phyloP scores from a whole-genome alignment of 2,113 vertebrate species.

The Pteropus alecto region DNA sequence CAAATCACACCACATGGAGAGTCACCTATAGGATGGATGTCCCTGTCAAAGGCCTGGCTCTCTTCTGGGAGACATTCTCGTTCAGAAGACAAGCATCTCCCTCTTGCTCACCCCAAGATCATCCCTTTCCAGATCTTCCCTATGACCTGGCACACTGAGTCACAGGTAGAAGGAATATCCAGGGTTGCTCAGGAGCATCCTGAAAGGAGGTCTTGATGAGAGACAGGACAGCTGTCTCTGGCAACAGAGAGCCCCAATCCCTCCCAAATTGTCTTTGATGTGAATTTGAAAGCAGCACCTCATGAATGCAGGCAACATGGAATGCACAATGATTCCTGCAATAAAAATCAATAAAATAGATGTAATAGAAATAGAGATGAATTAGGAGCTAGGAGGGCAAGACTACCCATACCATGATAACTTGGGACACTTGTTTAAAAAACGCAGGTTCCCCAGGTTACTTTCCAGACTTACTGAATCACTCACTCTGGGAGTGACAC shows the following conservation, averaged over 20 bases:
- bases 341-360: too few relatives aligned
- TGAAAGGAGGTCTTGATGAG: not conserved
- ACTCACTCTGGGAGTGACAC: not conserved
- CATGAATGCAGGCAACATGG: not conserved
- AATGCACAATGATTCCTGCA: not conserved
- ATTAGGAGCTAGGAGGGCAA: not conserved
- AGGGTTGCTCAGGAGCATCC: not conserved
- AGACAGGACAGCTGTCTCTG: not conserved
- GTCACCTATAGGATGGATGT: accelerated
- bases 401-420: not conserved
- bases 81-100: not conserved
- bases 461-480: not conserved
- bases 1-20: not conserved
- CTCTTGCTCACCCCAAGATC: too few relatives aligned
- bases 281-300: not conserved
- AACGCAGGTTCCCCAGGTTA: not conserved
- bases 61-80: not conserved
- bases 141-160: too few relatives aligned
- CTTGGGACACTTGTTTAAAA: not conserved
- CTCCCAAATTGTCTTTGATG: not conserved
- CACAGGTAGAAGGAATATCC: not conserved
- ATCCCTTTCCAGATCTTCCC: not conserved
- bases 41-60: not conserved
- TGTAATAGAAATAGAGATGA: not conserved
- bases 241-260: not conserved